Base-by-base conservation (phyloP, 2,113 vertebrate species). In the Cryptomyrus ogoouensis region DNA sequence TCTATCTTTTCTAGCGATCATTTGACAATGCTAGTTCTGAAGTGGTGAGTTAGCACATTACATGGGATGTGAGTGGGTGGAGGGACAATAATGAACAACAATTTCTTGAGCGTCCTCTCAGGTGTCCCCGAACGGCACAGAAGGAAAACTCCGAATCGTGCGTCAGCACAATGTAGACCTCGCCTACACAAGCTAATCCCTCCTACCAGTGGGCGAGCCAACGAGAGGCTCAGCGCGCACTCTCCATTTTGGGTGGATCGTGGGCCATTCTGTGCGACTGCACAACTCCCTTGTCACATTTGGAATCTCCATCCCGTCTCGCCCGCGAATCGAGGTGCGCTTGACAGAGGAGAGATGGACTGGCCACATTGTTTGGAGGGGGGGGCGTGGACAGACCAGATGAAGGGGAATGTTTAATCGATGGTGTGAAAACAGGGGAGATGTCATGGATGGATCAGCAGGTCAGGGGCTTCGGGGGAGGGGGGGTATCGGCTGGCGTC, bases 41-140 rank as follows among this genome's bases (percentile, higher is more conserved):
- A 86, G 46, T 86, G 39, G 83, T 50, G 83, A 86, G 44, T 49
- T 86, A 86, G 47, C 83, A 86, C 46, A 49, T 47, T 84, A n/a
- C 46, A 24, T 47, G 83, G 44, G n/a, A 31, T 70, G 62, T 31
- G 62, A 70, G 74, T 80, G 74, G 74, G 31, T 42, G 31, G 35
- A 15, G 31, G 35, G 35, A 35, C n/a, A 50, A 86, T 86, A 53
- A 87, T 87, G 85, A 49, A 50, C 9, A 31, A 87, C 24, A 87
- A n/a, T 56, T 53, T 87, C 49, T 13, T 5, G 27, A 53, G 56
- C 31, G 50, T 87, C 49, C n/a, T 53, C 27, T 56, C 85, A 31
- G 27, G 85, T 87, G 85, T 53, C 85, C 24, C 50, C 3, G 5
- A 53, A 87, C 27, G 31, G 12, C 85, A 56, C n/a, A 52, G 47